These are phyloP conservation scores for Calephelis virginiensis DNA, from an alignment of 1,140 invertebrate genomes.

Conservation along the genomic window DNA sequence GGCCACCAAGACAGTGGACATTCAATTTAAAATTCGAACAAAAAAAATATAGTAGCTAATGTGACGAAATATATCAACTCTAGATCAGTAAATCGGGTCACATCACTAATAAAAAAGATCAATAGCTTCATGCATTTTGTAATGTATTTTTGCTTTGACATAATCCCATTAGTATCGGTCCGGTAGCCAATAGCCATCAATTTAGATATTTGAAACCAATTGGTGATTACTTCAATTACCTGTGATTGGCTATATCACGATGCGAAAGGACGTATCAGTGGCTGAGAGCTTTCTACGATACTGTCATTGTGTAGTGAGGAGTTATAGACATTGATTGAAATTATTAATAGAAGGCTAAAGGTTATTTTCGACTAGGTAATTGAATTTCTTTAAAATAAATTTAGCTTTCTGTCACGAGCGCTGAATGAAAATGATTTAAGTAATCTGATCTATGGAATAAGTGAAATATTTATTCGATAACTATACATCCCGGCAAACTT, in stretches of 20 bases:
- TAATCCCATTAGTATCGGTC: slow-evolving; percentile 16
- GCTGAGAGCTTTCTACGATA: slow-evolving; percentile 3
- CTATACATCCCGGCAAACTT: too few relatives aligned
- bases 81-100: too few relatives aligned
- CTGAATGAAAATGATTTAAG: too few relatives aligned
- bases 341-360: background rate
- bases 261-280: slow-evolving; percentile 8
- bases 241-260: slow-evolving; percentile 11
- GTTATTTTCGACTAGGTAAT: too few relatives aligned
- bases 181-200: slow-evolving; percentile 14
- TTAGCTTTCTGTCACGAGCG: too few relatives aligned
- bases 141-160: slow-evolving; percentile 15
- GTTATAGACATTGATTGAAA: slow-evolving; percentile 15
- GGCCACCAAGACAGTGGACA: too few relatives aligned
- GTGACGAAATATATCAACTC: too few relatives aligned
- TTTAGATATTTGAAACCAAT: slow-evolving; percentile 19
- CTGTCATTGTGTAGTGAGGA: background rate
- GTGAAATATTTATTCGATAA: too few relatives aligned
- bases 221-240: slow-evolving; percentile 21
- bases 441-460: too few relatives aligned
- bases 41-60: too few relatives aligned
- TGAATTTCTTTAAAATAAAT: too few relatives aligned
- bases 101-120: background rate
- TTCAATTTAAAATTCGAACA: too few relatives aligned
- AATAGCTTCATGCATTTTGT: background rate